Evolutionary conservation across 2,797 vertebrate genomes (phyloP), one percentile per base, ranked within the genome.

Genomic region (Melopsittacus undulatus): DNA sequence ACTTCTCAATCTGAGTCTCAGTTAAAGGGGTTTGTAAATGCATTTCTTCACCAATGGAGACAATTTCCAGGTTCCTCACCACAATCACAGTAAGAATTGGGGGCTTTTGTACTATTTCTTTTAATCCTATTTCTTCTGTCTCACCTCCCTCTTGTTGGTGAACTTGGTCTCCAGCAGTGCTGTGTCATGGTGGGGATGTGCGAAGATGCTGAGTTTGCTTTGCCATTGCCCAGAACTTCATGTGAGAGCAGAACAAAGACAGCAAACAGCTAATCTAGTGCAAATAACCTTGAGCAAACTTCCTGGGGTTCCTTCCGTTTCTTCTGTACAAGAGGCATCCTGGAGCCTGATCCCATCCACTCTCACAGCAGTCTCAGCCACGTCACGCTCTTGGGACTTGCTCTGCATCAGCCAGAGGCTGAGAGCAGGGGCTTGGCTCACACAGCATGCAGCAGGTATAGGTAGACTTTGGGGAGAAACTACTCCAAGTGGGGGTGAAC

Each of bases 271-370:
- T 96, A 96, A 97, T 96, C 96, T 97, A 93, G 74, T 26, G 56
- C 87, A 97, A 95, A 96, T 78, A 97, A 68, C 63, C 45, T 87
- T 45, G 51, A 83, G 91, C 88, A 95, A 95, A 96, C 96, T 96
- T 96, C 95, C 96, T 92, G 95, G 90, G 88, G 77, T 52, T 68
- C 40, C 40, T 36, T 76, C 85, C 34, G 16, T 26, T 68, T 66
- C 15, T 76, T 73, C 73, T 15, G 27, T 74, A 23, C 63, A 79
- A 63, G 40, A 79, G 54, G 77, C 91, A 92, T 67, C 4, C 0
- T 8, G 3, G 66, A 54, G 74, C 36, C 62, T 64, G 72, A 49
- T 89, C 48, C 70, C 0, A 0, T 72, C 11, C 0, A 23, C 2
- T 3, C 61, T 52, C 19, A 0, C 3, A 2, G 42, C 57, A 21